Evolutionary conservation across 1,140 invertebrate genomes (phyloP).

Genomic region (Drusus annulatus): DNA sequence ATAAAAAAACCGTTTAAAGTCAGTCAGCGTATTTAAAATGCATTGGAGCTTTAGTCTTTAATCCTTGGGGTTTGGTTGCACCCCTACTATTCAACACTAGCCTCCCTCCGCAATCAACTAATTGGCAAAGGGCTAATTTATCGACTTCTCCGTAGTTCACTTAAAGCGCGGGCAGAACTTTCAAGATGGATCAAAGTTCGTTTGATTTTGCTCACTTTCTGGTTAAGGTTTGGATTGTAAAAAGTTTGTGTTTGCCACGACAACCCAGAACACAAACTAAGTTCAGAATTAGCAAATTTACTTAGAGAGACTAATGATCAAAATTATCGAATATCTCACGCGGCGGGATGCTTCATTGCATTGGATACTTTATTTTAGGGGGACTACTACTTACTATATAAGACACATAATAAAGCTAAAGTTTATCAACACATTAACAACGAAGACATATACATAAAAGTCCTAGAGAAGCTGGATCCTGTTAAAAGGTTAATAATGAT

Average conservation of each 20-base stretch:
- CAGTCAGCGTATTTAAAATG: constrained; percentile 4
- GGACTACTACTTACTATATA: too few relatives aligned
- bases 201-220: constrained; percentile 15
- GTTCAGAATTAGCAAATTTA: background rate
- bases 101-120: constrained; percentile 30
- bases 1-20: too few relatives aligned
- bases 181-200: constrained; percentile 28
- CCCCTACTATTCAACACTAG: constrained; percentile 4
- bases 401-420: too few relatives aligned
- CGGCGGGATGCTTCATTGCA: too few relatives aligned
- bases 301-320: background rate
- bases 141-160: constrained; percentile 30
- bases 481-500: too few relatives aligned
- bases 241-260: constrained; percentile 19
- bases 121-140: constrained; percentile 38
- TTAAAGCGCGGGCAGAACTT: constrained; percentile 29
- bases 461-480: too few relatives aligned
- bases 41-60: background rate
- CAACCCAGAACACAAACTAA: background rate
- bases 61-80: constrained; percentile 11
- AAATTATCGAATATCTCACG: background rate
- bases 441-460: too few relatives aligned
- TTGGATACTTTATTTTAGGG: too few relatives aligned
- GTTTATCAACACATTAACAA: too few relatives aligned
- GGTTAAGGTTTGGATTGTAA: constrained; percentile 3